Conservation (phyloP, 1,140 invertebrate genomes). For the Adoxophyes honmai region DNA sequence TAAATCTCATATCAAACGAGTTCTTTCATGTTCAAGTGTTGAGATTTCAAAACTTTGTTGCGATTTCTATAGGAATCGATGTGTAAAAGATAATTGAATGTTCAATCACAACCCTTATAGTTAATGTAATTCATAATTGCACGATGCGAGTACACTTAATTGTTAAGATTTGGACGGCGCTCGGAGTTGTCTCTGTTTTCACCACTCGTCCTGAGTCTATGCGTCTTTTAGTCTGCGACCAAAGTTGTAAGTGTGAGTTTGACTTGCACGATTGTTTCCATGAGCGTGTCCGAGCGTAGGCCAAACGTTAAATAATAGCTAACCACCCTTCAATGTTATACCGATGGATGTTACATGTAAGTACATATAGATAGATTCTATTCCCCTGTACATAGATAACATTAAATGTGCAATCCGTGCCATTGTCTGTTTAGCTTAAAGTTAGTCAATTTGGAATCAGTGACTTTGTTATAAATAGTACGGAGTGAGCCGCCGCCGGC, state of each 20-base stretch:
- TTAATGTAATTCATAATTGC: constrained; percentile 14
- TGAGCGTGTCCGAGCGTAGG: constrained; percentile 1
- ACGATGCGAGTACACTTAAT: constrained; percentile 10
- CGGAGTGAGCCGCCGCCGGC: constrained; percentile 27
- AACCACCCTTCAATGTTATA: constrained; percentile 35
- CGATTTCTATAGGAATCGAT: constrained; percentile 14
- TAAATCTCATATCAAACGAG: constrained; percentile 13
- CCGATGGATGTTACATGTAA: constrained; percentile 56
- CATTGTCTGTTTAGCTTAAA: constrained; percentile 74
- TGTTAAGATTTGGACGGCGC: constrained; percentile 12
- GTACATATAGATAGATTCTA: constrained; percentile 54
- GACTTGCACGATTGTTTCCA: neutral
- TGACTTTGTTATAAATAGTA: constrained; percentile 30
- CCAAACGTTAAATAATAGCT: constrained; percentile 30
- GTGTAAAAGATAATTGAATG: constrained; percentile 12
- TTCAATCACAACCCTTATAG: constrained; percentile 15
- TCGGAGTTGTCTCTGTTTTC: neutral
- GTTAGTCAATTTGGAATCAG: constrained; percentile 66
- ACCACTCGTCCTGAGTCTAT: neutral
- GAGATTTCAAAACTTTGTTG: constrained; percentile 10
- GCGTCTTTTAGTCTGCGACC: constrained; percentile 8
- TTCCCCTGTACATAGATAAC: constrained; percentile 65
- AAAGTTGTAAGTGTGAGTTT: constrained; percentile 2
- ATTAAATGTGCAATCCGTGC: constrained; percentile 74
- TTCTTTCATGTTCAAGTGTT: constrained; percentile 10